Evolutionary conservation across 2,888 invertebrate genomes (phyloP), one percentile per base, ranked within the genome.

Genomic region (Macrophya alboannulata): DNA sequence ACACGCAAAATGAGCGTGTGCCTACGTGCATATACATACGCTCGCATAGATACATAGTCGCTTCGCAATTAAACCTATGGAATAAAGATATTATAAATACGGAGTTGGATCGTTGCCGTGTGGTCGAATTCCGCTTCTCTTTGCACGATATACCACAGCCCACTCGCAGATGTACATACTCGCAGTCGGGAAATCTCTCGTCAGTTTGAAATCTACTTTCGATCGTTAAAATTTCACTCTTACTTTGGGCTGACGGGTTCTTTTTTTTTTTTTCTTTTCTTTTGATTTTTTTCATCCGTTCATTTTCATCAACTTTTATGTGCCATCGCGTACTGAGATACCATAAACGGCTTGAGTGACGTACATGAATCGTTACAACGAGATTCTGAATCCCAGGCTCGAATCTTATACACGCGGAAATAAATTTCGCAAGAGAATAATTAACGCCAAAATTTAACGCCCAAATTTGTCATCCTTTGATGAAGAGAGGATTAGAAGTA

Each of bases 181-280:
- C 4, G 37, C 10, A 40, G 45, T 45, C 76, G 79, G 79, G 62
- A 81, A 81, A 81, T 43, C 81, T 62, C 59, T 81, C 40, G 4
- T 21, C 25, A 43, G 40, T 43, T 21, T 43, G 62, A 62, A 43
- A 40, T 59, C 25, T 12, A 43, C 59, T 81, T 81, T 62, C 59
- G 62, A 81, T 62, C 81, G 59, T 81, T 43, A 81, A 43, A 40
- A 62, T 62, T 81, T 81, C 62, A 62, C 81, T 81, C 81, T 62
- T 40, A 45, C 81, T 81, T 81, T 43, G 9, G 81, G n/a, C 59
- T 40, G 21, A 1, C 6, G 43, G n/a, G 40, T 43, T 21, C 43
- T 40, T 21, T 25, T n/a, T 15, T 59, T 15, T 21, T 62, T 21
- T n/a, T 45, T 21, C 21, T 10, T 1, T 43, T 43, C 0, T 74